These are phyloP conservation scores for Sander lucioperca DNA, from an alignment of 2,113 vertebrate genomes.

Conservation along the genomic window DNA sequence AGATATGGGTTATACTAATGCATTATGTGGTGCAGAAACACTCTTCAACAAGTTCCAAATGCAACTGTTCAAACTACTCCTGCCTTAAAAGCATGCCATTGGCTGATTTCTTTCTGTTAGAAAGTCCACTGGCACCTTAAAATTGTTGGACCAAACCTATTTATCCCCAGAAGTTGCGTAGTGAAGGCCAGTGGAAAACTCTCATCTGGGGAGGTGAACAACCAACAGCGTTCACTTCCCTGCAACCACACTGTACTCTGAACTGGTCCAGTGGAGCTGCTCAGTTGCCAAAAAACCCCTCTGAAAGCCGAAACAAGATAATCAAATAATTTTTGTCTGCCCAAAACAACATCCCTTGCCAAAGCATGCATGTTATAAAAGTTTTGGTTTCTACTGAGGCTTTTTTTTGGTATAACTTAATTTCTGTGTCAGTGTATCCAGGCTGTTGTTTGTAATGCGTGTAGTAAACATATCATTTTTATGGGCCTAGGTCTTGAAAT, in stretches of 20 bases:
- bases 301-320: slow-evolving; percentile 52
- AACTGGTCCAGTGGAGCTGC: slow-evolving; percentile 25
- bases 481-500: neutral
- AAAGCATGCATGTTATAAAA: slow-evolving; percentile 41
- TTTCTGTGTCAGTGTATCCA: slow-evolving; percentile 3
- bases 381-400: neutral
- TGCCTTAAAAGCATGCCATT: neutral
- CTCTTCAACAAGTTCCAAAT: neutral
- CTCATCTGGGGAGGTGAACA: slow-evolving; percentile 12
- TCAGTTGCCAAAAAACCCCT: slow-evolving; percentile 58
- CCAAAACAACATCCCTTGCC: slow-evolving; percentile 32
- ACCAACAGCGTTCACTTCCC: slow-evolving; percentile 7
- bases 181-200: slow-evolving; percentile 48
- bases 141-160: slow-evolving; percentile 1
- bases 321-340: slow-evolving; percentile 47
- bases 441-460: neutral
- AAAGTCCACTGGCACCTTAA: slow-evolving; percentile 24
- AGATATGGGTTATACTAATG: neutral
- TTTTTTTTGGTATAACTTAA: neutral
- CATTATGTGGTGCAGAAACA: neutral
- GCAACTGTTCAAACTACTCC: neutral
- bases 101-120: slow-evolving; percentile 8
- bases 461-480: neutral
- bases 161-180: slow-evolving; percentile 14
- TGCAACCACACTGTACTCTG: slow-evolving; percentile 31